These are phyloP conservation scores for Halcyon senegalensis DNA, from an alignment of 2,113 vertebrate species.

Conservation along the genomic window DNA sequence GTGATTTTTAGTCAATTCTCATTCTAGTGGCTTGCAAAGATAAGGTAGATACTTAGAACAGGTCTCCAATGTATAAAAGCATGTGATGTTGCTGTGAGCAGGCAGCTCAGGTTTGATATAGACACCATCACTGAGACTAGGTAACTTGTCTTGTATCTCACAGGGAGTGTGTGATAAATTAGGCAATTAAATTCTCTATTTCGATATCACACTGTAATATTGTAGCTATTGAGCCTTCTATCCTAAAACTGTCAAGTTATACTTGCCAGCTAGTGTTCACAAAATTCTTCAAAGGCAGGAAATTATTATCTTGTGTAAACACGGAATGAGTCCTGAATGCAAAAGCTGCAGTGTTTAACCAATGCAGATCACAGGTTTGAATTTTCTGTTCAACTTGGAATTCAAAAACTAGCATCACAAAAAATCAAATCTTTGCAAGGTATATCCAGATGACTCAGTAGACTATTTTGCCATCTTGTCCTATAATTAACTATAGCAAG, in stretches of 20 bases:
- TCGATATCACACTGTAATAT: neutral
- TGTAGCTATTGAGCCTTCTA: neutral
- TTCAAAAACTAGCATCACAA: neutral
- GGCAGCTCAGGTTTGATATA: neutral
- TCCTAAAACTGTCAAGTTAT: neutral
- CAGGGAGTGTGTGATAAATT: neutral
- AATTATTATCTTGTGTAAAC: neutral
- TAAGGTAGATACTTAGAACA: neutral
- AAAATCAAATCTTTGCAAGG: neutral
- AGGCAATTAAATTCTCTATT: neutral
- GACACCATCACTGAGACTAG: neutral
- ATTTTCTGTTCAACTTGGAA: conserved; percentile 10
- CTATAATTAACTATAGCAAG: neutral
- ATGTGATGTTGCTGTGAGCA: neutral
- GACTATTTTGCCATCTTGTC: conserved; percentile 41
- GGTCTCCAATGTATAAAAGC: neutral
- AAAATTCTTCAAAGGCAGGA: neutral
- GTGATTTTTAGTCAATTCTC: neutral
- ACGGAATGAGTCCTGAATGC: neutral
- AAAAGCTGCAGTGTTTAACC: neutral
- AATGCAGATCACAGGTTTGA: neutral
- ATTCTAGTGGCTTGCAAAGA: neutral
- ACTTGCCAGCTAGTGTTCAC: neutral
- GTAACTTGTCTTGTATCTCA: neutral
- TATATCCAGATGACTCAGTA: neutral